Conservation (phyloP, 1,140 invertebrate species). For the Caerostris extrusa region DNA sequence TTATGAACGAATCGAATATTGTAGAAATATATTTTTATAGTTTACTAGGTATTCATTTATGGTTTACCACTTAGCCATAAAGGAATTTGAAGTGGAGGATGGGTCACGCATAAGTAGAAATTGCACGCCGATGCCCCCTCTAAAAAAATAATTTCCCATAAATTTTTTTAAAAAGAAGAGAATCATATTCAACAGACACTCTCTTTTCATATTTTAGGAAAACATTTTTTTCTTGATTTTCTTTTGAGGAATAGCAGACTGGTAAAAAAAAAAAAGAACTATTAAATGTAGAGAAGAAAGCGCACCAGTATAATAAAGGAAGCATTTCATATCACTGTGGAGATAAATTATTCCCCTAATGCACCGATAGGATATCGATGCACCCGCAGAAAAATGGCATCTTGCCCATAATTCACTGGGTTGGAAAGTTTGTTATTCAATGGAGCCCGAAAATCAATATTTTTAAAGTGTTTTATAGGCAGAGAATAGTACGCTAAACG, state of each 20-base stretch:
- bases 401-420: background rate
- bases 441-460: background rate
- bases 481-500: too few relatives aligned
- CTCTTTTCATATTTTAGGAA: background rate
- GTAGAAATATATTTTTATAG: too few relatives aligned
- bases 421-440: background rate
- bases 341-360: conserved; percentile 36
- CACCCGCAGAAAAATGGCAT: background rate
- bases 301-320: background rate
- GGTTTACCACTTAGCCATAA: background rate
- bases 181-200: conserved; percentile 4
- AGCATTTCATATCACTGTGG: background rate
- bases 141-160: background rate
- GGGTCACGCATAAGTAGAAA: background rate
- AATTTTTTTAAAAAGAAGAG: background rate
- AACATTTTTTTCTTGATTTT: background rate
- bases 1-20: background rate
- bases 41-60: too few relatives aligned
- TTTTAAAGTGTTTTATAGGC: background rate
- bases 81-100: background rate
- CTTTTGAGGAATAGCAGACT: background rate
- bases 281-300: background rate
- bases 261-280: background rate
- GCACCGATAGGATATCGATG: background rate
- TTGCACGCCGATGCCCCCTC: background rate